These are phyloP conservation scores for Peucedramus taeniatus DNA, from an alignment of 2,113 vertebrate genomes.

Conservation along the genomic window DNA sequence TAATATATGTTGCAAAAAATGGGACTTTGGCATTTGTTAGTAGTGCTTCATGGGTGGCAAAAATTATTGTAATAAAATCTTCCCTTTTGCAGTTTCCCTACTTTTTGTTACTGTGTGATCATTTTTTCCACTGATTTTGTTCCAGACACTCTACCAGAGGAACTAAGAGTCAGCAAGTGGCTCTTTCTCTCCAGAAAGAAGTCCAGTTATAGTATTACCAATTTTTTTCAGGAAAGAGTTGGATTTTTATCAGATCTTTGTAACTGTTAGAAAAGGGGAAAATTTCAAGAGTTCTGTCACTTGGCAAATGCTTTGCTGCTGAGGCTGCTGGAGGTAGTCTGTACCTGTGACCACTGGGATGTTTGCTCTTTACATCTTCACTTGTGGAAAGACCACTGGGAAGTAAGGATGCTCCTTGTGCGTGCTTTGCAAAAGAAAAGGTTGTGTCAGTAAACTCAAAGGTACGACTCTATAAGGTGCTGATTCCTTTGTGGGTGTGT, in stretches of 20 bases:
- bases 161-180: neutral
- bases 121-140: neutral
- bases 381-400: neutral
- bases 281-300: neutral
- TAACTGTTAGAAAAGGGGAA: neutral
- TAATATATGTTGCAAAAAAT: neutral
- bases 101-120: neutral
- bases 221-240: neutral
- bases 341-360: neutral
- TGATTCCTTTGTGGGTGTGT: neutral
- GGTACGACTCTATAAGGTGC: neutral
- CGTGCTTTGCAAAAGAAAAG: neutral
- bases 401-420: neutral
- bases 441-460: neutral
- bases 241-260: neutral
- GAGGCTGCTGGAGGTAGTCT: neutral
- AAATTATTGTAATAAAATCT: neutral
- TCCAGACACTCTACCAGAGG: neutral
- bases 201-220: neutral
- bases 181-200: neutral
- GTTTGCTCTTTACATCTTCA: neutral
- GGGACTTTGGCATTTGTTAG: neutral
- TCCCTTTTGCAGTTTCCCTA: neutral
- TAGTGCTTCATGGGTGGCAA: neutral
- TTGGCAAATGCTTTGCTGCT: neutral